Percentiles rank a stretch among this genome's conserved stretches.
Evolutionary conservation across 2,797 vertebrate genomes (phyloP).

Genomic region (Pogoniulus pusillus): DNA sequence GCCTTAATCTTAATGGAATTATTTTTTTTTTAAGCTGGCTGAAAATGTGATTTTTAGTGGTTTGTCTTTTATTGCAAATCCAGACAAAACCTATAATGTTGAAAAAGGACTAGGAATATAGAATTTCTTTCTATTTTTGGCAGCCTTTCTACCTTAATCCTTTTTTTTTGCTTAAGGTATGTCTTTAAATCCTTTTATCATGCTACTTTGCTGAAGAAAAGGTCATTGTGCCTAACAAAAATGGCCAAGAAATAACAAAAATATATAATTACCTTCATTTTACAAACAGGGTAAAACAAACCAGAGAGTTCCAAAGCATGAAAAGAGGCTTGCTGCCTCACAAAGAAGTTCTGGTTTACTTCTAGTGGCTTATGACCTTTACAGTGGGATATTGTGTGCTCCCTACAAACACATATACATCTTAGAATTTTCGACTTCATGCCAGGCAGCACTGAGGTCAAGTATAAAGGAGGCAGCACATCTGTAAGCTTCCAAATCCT

Average conservation of each 20-base stretch:
- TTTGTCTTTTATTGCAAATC: background rate
- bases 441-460: background rate
- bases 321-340: background rate
- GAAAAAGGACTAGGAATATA: background rate
- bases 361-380: background rate
- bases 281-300: background rate
- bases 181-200: background rate
- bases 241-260: background rate
- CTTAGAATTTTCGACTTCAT: background rate
- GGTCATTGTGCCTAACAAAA: background rate
- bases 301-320: background rate
- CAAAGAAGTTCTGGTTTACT: background rate
- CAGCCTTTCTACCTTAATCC: background rate
- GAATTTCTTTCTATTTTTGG: background rate
- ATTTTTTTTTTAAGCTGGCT: background rate
- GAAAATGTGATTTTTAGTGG: background rate
- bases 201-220: background rate
- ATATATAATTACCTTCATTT: background rate
- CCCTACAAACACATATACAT: background rate
- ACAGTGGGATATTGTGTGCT: background rate
- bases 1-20: background rate
- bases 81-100: background rate
- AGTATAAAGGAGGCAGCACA: background rate
- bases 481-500: background rate
- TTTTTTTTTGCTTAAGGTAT: background rate